phyloP scores from a whole-genome alignment of 2,797 vertebrate species.

The Manis javanica region DNA sequence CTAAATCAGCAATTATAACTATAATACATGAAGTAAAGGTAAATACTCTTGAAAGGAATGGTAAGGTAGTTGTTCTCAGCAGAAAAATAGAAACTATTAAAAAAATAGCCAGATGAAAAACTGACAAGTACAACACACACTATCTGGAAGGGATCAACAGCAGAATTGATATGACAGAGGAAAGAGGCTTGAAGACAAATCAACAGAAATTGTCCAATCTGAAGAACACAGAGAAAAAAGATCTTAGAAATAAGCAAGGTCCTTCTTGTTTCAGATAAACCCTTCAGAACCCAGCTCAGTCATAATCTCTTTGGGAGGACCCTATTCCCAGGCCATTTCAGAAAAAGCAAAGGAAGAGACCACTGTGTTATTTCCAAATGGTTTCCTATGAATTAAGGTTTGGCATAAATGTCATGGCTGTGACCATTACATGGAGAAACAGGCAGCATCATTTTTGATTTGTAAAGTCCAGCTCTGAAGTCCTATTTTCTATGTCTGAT shows the following conservation, averaged over 20 bases:
- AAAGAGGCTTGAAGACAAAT: slow-evolving; percentile 16
- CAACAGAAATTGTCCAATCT: neutral
- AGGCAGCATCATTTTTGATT: neutral
- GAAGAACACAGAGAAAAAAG: neutral
- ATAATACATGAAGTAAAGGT: neutral
- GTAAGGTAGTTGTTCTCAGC: neutral
- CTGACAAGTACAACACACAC: neutral
- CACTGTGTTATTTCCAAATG: neutral
- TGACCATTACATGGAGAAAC: neutral
- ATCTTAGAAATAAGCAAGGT: neutral
- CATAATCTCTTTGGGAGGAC: neutral
- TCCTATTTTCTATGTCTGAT: neutral
- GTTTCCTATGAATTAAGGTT: neutral
- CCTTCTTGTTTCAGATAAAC: neutral
- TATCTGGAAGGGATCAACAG: neutral
- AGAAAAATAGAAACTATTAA: neutral
- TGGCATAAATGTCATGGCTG: neutral
- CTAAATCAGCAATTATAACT: neutral
- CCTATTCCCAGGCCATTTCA: neutral
- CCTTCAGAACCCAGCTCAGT: neutral
- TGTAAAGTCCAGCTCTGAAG: neutral
- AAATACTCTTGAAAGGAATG: neutral
- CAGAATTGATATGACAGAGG: neutral
- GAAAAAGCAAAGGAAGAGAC: neutral
- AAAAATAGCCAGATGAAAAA: neutral